Evolutionary conservation across 1,140 invertebrate genomes (phyloP).

Genomic region (Saccostrea glomerata): DNA sequence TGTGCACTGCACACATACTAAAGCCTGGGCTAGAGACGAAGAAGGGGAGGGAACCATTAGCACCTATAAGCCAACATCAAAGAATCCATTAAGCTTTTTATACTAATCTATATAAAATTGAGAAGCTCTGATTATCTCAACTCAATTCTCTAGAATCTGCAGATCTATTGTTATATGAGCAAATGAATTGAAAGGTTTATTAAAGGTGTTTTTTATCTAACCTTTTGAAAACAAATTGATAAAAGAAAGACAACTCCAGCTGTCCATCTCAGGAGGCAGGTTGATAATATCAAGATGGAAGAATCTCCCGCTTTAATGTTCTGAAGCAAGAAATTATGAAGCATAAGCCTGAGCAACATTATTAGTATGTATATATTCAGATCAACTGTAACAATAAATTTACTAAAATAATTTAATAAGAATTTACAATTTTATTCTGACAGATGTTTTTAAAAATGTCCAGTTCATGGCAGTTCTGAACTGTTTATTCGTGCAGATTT

Average conservation of each 20-base stretch:
- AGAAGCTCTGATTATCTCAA: too few relatives aligned
- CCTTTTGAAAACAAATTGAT: conserved; percentile 54
- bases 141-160: too few relatives aligned
- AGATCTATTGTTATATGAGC: not conserved
- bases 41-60: not conserved
- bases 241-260: conserved; percentile 60
- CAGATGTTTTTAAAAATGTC: too few relatives aligned
- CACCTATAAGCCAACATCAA: not conserved
- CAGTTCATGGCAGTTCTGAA: too few relatives aligned
- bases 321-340: conserved; percentile 38
- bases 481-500: too few relatives aligned
- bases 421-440: too few relatives aligned
- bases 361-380: not conserved
- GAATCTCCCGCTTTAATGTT: conserved; percentile 32
- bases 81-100: not conserved
- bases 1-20: not conserved
- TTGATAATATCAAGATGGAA: conserved; percentile 47
- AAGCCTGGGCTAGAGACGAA: not conserved
- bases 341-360: too few relatives aligned
- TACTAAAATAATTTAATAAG: too few relatives aligned
- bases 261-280: conserved; percentile 53
- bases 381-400: too few relatives aligned
- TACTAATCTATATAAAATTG: too few relatives aligned
- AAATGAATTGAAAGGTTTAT: not conserved
- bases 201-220: conserved; percentile 17